Evolutionary conservation across 2,797 vertebrate species (phyloP).

Genomic region (Cossypha polioptera): DNA sequence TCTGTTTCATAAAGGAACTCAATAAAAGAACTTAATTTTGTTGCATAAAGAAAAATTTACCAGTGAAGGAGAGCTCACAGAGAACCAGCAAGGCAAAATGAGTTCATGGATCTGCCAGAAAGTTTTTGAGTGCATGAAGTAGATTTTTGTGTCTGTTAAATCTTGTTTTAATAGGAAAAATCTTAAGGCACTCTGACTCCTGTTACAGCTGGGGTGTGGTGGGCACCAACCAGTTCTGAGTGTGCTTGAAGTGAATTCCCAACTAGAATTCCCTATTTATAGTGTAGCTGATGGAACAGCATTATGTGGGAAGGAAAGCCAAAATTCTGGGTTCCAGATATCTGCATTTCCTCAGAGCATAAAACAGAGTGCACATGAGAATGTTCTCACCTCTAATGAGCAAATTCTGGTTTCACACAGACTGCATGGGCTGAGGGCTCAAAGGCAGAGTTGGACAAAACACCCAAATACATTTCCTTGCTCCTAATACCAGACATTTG

Average conservation of each 20-base stretch:
- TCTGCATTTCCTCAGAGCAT: not conserved
- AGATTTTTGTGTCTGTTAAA: not conserved
- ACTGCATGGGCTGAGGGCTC: not conserved
- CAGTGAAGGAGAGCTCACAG: not conserved
- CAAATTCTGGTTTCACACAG: not conserved
- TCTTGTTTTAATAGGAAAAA: not conserved
- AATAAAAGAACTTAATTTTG: not conserved
- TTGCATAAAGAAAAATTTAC: not conserved
- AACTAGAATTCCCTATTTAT: not conserved
- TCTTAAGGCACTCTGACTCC: not conserved
- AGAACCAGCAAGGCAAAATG: not conserved
- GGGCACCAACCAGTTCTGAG: not conserved
- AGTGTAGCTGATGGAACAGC: not conserved
- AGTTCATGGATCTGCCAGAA: not conserved
- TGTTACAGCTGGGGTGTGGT: fast-evolving
- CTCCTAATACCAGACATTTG: not conserved
- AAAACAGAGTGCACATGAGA: not conserved
- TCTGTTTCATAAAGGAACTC: not conserved
- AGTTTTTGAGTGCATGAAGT: not conserved
- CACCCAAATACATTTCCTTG: not conserved
- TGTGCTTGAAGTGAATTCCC: not conserved
- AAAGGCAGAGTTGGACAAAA: not conserved
- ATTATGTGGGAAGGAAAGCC: not conserved
- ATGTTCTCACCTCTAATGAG: too few species aligned
- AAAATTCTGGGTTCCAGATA: not conserved